phyloP scores from a whole-genome alignment of 1,140 invertebrate genomes.

The Sarcophaga bullata region DNA sequence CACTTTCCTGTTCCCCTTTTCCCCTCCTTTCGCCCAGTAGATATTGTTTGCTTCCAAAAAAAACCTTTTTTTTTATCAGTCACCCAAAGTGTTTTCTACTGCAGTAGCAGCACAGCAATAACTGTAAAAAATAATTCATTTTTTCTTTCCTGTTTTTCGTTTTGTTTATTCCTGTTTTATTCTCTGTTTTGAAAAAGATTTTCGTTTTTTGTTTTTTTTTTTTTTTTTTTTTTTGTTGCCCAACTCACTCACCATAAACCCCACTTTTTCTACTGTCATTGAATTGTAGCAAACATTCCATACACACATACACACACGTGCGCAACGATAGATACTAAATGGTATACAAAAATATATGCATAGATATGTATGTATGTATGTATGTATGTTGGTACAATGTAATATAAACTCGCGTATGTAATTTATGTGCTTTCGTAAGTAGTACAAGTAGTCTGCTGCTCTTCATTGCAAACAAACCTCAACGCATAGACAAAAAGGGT shows the following conservation, averaged over 20 bases:
- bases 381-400: background rate
- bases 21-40: no score
- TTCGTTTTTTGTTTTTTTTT: no score
- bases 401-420: background rate
- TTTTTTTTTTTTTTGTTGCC: no score
- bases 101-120: constrained; percentile 6
- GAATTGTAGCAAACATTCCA: no score
- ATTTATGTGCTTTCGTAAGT: background rate
- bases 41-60: no score
- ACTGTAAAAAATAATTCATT: constrained; percentile 1
- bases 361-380: background rate
- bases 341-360: background rate
- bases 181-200: background rate
- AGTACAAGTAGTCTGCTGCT: constrained; percentile 23
- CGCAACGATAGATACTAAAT: background rate
- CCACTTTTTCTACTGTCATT: constrained; percentile 5
- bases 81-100: background rate
- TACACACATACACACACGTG: no score
- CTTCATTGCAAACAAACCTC: background rate
- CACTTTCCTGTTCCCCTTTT: no score
- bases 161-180: background rate
- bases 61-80: background rate
- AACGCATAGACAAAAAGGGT: background rate
- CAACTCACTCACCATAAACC: background rate
- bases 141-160: background rate